Evolutionary conservation across 2,797 vertebrate genomes (phyloP).

Genomic region (Thripadectes ignobilis): DNA sequence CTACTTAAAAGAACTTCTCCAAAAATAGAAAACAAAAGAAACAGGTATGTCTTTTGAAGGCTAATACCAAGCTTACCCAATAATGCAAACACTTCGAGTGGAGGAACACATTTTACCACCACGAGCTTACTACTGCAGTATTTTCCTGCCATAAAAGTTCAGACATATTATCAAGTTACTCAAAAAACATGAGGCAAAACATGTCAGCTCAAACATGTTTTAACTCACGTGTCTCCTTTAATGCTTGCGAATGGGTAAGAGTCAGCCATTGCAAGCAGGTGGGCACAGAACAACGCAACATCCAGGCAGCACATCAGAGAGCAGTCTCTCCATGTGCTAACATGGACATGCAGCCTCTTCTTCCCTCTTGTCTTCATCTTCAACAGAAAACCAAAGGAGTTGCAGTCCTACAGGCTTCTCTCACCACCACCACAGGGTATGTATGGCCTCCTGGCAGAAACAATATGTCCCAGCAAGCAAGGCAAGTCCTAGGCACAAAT

Average conservation of each 20-base stretch:
- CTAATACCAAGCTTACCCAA: background rate
- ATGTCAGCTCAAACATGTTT: background rate
- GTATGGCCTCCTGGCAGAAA: accelerated
- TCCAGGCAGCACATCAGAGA: background rate
- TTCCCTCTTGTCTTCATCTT: background rate
- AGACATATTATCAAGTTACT: background rate
- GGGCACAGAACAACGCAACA: background rate
- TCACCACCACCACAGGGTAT: background rate
- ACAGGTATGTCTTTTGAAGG: background rate
- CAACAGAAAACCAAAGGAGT: background rate
- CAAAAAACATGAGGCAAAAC: background rate
- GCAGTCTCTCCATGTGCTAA: background rate
- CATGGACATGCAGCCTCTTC: accelerated
- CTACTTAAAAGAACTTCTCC: background rate
- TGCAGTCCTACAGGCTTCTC: background rate
- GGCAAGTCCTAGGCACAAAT: background rate
- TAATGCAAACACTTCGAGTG: background rate
- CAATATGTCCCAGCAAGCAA: background rate
- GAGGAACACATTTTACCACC: background rate
- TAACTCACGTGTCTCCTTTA: accelerated
- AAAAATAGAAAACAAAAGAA: background rate
- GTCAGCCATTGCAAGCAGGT: background rate
- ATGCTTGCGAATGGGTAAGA: background rate
- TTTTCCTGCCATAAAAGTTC: background rate
- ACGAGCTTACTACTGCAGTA: background rate